Conservation (phyloP, 2,888 invertebrate species). For the Bembecia ichneumoniformis region DNA sequence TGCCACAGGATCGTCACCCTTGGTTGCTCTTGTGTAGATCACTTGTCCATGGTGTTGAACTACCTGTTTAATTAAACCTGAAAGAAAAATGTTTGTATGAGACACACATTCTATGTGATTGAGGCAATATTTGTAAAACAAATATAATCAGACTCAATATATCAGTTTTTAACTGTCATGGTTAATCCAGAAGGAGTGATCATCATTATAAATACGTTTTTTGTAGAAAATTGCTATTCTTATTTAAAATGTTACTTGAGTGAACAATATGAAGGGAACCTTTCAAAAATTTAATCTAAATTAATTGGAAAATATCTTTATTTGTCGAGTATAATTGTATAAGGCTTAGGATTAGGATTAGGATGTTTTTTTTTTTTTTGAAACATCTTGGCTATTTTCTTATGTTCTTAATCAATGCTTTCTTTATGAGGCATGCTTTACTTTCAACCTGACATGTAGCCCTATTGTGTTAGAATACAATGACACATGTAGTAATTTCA, state of each 20-base stretch:
- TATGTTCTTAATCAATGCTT: too few species aligned
- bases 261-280: background rate
- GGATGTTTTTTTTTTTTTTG: too few species aligned
- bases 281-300: background rate
- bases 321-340: background rate
- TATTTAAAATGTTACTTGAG: background rate
- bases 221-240: background rate
- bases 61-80: constrained; percentile 95
- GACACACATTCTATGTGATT: background rate
- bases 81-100: constrained; percentile 15
- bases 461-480: too few species aligned
- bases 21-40: constrained; percentile 96
- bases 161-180: constrained; percentile 67
- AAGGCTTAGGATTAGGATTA: background rate
- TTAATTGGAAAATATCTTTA: background rate
- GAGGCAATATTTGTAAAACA: background rate
- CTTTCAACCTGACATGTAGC: too few species aligned
- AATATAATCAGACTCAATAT: constrained; percentile 73
- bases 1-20: constrained; percentile 89
- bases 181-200: constrained; percentile 40
- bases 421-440: too few species aligned
- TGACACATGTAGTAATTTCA: too few species aligned
- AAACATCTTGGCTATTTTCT: too few species aligned
- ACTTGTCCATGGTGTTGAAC: constrained; percentile 97
- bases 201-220: constrained; percentile 31